phyloP scores from a whole-genome alignment of 2,113 vertebrate species.

The Haemorhous mexicanus region DNA sequence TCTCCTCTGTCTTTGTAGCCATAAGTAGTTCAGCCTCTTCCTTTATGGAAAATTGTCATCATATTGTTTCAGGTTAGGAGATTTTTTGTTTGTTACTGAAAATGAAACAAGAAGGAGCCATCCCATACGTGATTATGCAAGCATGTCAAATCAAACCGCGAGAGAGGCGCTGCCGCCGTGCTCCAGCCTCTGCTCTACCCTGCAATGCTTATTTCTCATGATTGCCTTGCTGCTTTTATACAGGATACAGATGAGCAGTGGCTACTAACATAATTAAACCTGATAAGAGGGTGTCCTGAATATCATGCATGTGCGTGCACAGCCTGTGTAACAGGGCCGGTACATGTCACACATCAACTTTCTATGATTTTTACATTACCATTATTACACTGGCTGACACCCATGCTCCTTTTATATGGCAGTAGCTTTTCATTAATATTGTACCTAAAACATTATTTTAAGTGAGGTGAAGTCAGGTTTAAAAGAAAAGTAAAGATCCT shows the following conservation, averaged over 20 bases:
- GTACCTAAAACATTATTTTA: neutral
- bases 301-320: conserved; percentile 8
- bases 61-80: neutral
- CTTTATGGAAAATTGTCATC: conserved; percentile 32
- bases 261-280: conserved; percentile 53
- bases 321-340: conserved; percentile 6
- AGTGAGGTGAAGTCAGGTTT: neutral
- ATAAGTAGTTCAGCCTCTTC: conserved; percentile 32
- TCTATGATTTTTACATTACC: conserved; percentile 42
- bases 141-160: neutral
- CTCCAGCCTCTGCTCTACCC: neutral
- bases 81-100: neutral
- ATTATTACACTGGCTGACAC: conserved; percentile 12
- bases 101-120: conserved; percentile 9
- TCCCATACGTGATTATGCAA: neutral
- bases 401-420: neutral
- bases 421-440: neutral
- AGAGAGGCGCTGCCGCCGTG: neutral
- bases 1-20: conserved; percentile 27
- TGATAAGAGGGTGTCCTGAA: conserved; percentile 49
- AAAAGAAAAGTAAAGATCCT: neutral
- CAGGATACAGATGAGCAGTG: conserved; percentile 39
- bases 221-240: conserved; percentile 47
- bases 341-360: conserved; percentile 17
- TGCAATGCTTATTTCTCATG: neutral